A percentile compares a stretch with the other conserved stretches of the same genome.
phyloP scores from a whole-genome alignment of 2,888 invertebrate species.

The Spatulosminthurus flaviceps region DNA sequence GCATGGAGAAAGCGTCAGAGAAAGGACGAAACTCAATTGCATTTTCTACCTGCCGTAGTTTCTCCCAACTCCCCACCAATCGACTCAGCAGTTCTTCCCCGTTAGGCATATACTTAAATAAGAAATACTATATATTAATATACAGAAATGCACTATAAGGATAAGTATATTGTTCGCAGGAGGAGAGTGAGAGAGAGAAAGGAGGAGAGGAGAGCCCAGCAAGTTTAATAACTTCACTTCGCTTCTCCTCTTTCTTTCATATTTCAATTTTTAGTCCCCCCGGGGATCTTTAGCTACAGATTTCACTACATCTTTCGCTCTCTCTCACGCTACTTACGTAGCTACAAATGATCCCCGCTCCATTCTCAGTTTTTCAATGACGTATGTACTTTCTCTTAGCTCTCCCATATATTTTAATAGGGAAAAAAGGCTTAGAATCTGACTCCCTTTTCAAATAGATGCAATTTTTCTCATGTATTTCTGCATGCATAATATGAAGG shows the following conservation, averaged over 20 bases:
- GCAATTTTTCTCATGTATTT: too few species aligned
- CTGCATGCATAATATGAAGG: too few species aligned
- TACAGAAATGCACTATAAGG: too few species aligned
- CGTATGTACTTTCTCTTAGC: not conserved
- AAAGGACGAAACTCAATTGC: constrained; percentile 42
- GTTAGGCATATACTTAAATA: not conserved
- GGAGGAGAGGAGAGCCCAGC: not conserved
- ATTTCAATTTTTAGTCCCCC: constrained; percentile 42
- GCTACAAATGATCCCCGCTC: constrained; percentile 14
- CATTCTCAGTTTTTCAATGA: constrained; percentile 8
- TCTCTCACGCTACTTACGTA: not conserved
- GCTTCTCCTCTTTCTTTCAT: constrained; percentile 36
- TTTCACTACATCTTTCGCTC: not conserved
- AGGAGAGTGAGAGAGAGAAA: not conserved
- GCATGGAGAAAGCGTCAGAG: constrained; percentile 19
- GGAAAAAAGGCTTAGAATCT: too few species aligned
- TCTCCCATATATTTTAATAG: too few species aligned
- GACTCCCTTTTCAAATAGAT: too few species aligned
- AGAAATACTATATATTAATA: too few species aligned
- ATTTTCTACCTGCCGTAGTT: constrained; percentile 42
- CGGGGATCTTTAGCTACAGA: constrained; percentile 38
- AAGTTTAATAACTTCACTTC: constrained; percentile 43
- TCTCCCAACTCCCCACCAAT: constrained; percentile 12
- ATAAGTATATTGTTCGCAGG: not conserved
- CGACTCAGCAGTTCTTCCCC: not conserved